Base-by-base conservation (phyloP, 2,113 vertebrate species). In the Ovibos moschatus region DNA sequence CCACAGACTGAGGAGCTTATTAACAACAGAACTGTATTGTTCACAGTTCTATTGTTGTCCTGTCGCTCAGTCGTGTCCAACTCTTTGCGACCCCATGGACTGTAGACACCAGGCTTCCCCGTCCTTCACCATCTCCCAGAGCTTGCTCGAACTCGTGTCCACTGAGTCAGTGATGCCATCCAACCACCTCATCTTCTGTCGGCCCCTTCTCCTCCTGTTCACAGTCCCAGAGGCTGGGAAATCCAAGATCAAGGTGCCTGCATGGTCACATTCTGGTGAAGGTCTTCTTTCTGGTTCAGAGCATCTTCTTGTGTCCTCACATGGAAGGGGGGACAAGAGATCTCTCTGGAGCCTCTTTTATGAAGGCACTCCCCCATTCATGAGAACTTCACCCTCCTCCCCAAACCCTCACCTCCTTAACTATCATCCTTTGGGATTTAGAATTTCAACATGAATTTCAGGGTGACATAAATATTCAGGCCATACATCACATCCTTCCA, bases 61-160 rank as follows among this genome's bases (percentile, higher is more conserved):
- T 40, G 2, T 40, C 2, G 0, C 67, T 74, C 36, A 40, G 19
- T 74, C 5, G 0, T 40, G 67, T 74, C 67, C 21, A 23, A 6
- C 3, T 74, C n/a, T 74, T 40, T 40, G 36, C 0, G 5, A 13
- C 67, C n/a, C 11, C 11, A 23, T 40, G 21, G 67, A 40, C 10
- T 25, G 36, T 21, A 74, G 36, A 6, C 19, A 6, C 67, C 67
- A 40, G 67, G 19, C 21, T 74, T 74, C 10, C 67, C 67, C 36
- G 2, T 74, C n/a, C 67, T 40, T 74, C 67, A 40, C 67, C n/a
- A 40, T 40, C n/a, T 74, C 67, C 67, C n/a, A 5, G n/a, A 74
- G n/a, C n/a, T 74, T 23, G n/a, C 67, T 25, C 9, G 1, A 74
- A 74, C 19, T 74, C 19, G 6, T 71, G n/a, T 40, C 67, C 67